phyloP scores from a whole-genome alignment of 2,113 vertebrate species.

The Cnemophilus loriae region DNA sequence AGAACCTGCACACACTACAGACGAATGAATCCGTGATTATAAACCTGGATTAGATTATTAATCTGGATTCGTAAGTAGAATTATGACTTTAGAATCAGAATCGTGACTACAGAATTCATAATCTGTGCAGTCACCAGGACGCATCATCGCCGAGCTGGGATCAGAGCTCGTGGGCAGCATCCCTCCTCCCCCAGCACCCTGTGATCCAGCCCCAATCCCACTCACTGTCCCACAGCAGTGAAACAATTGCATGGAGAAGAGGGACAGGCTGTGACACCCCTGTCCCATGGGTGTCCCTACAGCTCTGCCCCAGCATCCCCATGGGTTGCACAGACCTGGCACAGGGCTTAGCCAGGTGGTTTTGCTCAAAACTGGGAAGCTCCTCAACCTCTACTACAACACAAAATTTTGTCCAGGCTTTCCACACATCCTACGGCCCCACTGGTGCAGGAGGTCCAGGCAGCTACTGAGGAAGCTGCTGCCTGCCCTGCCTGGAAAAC shows the following conservation, averaged over 20 bases:
- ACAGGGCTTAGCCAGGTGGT: not conserved
- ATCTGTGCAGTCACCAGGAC: accelerated
- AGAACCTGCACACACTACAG: accelerated
- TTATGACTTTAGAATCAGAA: not conserved
- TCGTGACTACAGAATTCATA: not conserved
- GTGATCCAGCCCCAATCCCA: not conserved
- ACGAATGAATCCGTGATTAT: not conserved
- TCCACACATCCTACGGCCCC: accelerated
- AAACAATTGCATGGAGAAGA: accelerated
- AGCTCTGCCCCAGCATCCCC: not conserved
- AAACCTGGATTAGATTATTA: not conserved
- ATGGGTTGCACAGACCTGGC: not conserved
- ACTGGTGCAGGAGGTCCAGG: not conserved
- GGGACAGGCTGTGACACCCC: not conserved
- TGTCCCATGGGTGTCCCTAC: not conserved
- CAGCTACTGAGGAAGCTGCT: not conserved
- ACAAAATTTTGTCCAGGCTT: not conserved
- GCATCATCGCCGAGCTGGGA: accelerated
- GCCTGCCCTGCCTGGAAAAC: not conserved
- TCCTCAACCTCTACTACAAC: not conserved
- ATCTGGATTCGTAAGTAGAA: not conserved
- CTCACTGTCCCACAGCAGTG: accelerated
- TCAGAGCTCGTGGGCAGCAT: not conserved
- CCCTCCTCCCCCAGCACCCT: not conserved
- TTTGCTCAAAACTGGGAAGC: not conserved